phyloP scores from a whole-genome alignment of 2,888 invertebrate genomes.

The Acronicta psi region DNA sequence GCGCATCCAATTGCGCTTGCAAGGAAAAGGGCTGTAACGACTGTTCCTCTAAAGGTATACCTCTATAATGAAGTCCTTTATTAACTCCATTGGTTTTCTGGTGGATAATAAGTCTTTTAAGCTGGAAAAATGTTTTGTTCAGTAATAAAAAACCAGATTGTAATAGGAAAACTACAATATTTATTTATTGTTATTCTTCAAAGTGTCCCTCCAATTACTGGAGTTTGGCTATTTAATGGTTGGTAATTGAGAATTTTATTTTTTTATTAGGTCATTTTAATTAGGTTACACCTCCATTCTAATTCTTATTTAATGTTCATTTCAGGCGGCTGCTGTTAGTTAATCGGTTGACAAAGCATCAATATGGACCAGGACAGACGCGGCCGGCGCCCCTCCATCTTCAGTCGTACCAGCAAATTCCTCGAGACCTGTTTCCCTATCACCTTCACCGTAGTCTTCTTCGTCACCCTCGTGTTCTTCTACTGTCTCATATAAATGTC shows the following conservation, averaged over 20 bases:
- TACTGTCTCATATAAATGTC: constrained; percentile 74
- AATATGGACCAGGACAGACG: constrained; percentile 61
- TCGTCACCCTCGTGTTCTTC: constrained; percentile 78
- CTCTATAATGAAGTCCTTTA: not conserved
- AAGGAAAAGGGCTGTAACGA: constrained; percentile 81
- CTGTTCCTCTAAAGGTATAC: constrained; percentile 72
- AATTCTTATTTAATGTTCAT: constrained; percentile 10
- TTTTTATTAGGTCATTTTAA: too few species aligned
- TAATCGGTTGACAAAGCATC: not conserved
- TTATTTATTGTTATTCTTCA: too few species aligned
- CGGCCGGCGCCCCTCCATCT: constrained; percentile 60
- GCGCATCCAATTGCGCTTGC: constrained; percentile 77
- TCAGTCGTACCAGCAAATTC: constrained; percentile 63
- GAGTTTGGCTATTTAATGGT: too few species aligned
- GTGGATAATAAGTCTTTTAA: too few species aligned
- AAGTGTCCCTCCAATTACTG: too few species aligned
- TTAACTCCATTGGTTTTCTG: not conserved
- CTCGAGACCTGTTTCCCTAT: constrained; percentile 80
- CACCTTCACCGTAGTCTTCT: constrained; percentile 73
- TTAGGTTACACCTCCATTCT: not conserved
- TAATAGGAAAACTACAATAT: too few species aligned
- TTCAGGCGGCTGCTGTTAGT: constrained; percentile 81
- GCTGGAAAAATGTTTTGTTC: too few species aligned
- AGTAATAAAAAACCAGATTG: too few species aligned
- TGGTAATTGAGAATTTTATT: too few species aligned